Evolutionary conservation across 2,113 vertebrate species (phyloP), one percentile per base, ranked within the genome.

Genomic region (Okapia johnstoni): DNA sequence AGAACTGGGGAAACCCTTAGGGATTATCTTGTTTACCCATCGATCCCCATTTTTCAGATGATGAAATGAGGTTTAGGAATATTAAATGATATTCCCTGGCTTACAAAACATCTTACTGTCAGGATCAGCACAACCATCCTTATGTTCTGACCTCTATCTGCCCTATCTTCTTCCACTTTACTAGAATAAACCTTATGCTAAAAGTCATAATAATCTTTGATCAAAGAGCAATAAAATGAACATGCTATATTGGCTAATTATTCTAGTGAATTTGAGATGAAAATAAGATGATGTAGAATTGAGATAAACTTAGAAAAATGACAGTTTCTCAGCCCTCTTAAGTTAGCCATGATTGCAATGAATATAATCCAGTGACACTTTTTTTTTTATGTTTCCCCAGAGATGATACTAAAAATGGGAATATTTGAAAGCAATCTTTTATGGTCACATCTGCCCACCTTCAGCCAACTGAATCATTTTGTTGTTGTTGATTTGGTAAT

Each of bases 201-300:
- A 87, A 77, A 92, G 28, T 87, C 14, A 80, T 80, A 54, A 54
- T 77, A 79, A 79, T 7, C 17, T 40, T 87, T 80, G 25, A 52
- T 70, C 50, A 81, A 63, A 91, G 52, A 73, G 1, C 30, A 79
- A 25, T 86, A 86, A 21, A 80, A 79, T 86, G 28, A 81, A 87
- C 26, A 2, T 70, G 43, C 19, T 92, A 70, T 28, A 33, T 33
- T 70, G 33, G n/a, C 13, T 19, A 25, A 63, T 55, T 55, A 13
- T 90, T 95, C 58, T 81, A 70, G 30, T 81, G 73, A 81, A 87
- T 92, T 92, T 87, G 73, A 92, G 10, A 70, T 87, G 73, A 87
- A 92, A 87, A 57, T 40, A 70, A 26, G 33, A 55, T 92, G 36
- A 80, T 92, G 50, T 40, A 40, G 52, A 92, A 81, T 40, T 92